Evolutionary conservation across 2,113 vertebrate genomes (phyloP), one percentile per base, ranked within the genome.

Genomic region (Lepisosteus oculatus): DNA sequence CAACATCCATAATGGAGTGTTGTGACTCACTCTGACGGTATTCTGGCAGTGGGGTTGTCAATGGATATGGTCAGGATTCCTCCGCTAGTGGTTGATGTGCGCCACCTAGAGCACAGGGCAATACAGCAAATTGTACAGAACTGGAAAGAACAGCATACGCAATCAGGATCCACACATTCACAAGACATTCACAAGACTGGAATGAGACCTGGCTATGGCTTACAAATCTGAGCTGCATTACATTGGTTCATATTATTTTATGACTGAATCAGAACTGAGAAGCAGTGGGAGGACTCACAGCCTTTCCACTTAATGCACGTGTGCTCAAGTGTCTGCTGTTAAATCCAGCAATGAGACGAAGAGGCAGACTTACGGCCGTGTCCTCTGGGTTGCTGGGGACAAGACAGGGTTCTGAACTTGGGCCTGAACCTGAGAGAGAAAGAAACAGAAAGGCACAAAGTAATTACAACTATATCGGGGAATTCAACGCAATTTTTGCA

Each of bases 11-110:
- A 29, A 29, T 29, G 29, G 29, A 29, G 29, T 29, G 29, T 29
- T 43, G 54, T 67, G 73, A 85, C 90, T 93, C 85, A 99, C 96
- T 95, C 82, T 0, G 96, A 94, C 59, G 90, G 89, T 61, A 93
- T 90, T 77, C 93, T 91, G 70, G 96, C 97, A 82, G 93, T 91
- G 59, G 97, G 96, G 80, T 98, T 99, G 84, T 98, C 95, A 78
- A 99, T 98, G 2, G 96, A 98, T 11, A 98, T 91, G 0, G 96
- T 99, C 74, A 99, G 81, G 79, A 97, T 94, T 11, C 97, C 96
- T 78, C 87, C 94, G 80, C 74, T 94, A 15, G 88, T 91, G 73
- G 92, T 87, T 2, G 94, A 93, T 77, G 94, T 93, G 72, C 93
- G 93, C 95, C 96, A 97, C 75, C 97, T 99, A 84, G 83, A 73